Evolutionary conservation across 2,113 vertebrate genomes (phyloP).

Genomic region (Tympanuchus pallidicinctus): DNA sequence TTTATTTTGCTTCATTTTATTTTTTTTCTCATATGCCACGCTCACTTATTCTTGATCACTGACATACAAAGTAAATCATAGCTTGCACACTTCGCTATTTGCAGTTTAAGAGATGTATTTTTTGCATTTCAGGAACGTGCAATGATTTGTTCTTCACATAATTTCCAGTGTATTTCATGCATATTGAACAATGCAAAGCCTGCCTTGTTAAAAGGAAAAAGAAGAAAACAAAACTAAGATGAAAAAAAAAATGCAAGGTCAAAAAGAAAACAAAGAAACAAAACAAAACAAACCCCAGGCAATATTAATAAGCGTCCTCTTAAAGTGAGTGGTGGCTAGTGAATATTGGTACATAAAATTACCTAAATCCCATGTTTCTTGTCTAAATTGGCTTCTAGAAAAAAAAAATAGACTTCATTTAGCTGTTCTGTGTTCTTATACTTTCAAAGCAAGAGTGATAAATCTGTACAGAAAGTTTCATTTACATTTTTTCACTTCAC

Average conservation of each 20-base stretch:
- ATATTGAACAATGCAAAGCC: background rate
- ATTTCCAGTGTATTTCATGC: background rate
- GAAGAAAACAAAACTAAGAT: background rate
- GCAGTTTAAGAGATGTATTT: background rate
- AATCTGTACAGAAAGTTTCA: background rate
- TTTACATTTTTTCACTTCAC: background rate
- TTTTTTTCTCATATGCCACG: background rate
- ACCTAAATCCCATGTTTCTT: background rate
- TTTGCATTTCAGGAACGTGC: background rate
- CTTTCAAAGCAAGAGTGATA: background rate
- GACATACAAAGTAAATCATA: background rate
- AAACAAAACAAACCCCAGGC: background rate
- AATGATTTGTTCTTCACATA: background rate
- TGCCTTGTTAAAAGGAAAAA: background rate
- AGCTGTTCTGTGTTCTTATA: background rate
- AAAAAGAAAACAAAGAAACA: background rate
- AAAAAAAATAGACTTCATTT: background rate
- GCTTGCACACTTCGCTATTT: background rate
- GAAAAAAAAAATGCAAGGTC: background rate
- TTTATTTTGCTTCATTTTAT: background rate
- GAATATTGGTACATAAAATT: background rate
- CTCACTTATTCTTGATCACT: background rate
- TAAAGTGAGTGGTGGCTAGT: background rate
- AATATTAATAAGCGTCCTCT: background rate
- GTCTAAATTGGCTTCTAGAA: background rate